These are phyloP conservation scores for Rhinella marina DNA, from an alignment of 2,797 vertebrate species.

Conservation along the genomic window DNA sequence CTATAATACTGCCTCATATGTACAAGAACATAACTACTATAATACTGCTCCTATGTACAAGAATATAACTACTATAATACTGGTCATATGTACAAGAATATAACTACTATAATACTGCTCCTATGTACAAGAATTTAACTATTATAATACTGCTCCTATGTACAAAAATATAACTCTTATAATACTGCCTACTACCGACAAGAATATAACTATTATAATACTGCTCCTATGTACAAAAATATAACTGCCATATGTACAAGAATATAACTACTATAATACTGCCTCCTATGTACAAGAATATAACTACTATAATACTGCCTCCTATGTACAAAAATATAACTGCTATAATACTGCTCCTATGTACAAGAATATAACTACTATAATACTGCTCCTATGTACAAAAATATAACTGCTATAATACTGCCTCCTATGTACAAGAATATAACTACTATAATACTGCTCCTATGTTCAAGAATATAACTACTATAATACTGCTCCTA, in stretches of 20 bases:
- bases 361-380: too few relatives aligned
- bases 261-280: slow-evolving; percentile 19
- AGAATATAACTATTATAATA: slow-evolving; percentile 1
- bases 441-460: slow-evolving; percentile 1
- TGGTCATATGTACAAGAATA: not conserved
- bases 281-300: not conserved
- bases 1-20: not conserved
- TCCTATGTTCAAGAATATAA: not conserved
- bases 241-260: not conserved
- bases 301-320: not conserved
- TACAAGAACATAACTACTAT: not conserved
- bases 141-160: not conserved
- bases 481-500: not conserved
- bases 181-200: not conserved
- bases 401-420: too few relatives aligned
- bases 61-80: too few relatives aligned
- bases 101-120: not conserved
- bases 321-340: too few relatives aligned
- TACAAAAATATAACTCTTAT: slow-evolving; percentile 2
- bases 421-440: not conserved
- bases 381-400: too few relatives aligned
- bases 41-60: not conserved
- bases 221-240: not conserved
- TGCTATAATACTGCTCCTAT: too few relatives aligned
- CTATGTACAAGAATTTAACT: slow-evolving; percentile 1